Evolutionary conservation across 2,888 invertebrate genomes (phyloP), one percentile per base, ranked within the genome.

Genomic region (Phaonia tiefii): DNA sequence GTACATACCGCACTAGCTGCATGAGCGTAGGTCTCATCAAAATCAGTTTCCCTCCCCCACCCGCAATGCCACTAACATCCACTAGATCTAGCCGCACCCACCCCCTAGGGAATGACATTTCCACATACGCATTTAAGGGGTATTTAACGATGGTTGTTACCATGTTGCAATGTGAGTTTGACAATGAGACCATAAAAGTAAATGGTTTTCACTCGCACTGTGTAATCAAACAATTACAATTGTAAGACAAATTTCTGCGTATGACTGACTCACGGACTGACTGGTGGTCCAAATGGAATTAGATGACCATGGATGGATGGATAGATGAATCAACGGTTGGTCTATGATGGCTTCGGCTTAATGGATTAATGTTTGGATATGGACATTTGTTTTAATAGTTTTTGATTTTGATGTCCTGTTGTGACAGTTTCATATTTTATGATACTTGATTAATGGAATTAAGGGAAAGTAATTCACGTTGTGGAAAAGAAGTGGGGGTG

Each of bases 201-300:
- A 63, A 63, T 63, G 63, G 60, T 42, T 76, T 10, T 31, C 31
- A 8, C 31, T 31, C 31, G n/a, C 8, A 8, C 31, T 31, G 20
- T 49, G 44, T 76, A 81, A 81, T 81, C 67, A 75, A 73, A 75
- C 72, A 81, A 81, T 75, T 81, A 78, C 78, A 75, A 70, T 72
- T 78, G 72, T 78, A 58, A 75, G 69, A 81, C 81, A 78, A 78
- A 81, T 78, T 78, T 70, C 56, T 58, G 11, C 17, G 11, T 49
- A 11, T 17, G 58, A 63, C 63, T 63, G 58, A 10, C 17, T 3
- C 25, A 56, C 54, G 37, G n/a, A n/a, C n/a, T n/a, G n/a, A n/a
- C n/a, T 58, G 44, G 44, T n/a, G 49, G 49, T 17, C 17, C 20
- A 22, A 11, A 20, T 17, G 17, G 20, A 51, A 22, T 22, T 3